These are phyloP conservation scores for Spinibarbus caldwelli DNA, from an alignment of 2,797 vertebrate species.

Conservation along the genomic window DNA sequence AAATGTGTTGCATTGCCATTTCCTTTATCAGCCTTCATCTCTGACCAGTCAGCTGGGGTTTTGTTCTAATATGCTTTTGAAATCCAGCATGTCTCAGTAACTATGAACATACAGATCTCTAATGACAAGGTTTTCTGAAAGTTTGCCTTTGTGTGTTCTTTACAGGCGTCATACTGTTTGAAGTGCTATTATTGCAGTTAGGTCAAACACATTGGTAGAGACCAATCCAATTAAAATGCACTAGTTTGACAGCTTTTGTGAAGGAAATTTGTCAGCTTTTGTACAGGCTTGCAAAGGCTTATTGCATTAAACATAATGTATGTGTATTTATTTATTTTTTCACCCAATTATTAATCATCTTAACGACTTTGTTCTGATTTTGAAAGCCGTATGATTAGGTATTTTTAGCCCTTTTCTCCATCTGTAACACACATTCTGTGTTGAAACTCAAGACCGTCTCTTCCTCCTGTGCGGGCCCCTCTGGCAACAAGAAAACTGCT, in stretches of 20 bases:
- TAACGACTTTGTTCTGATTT: background rate
- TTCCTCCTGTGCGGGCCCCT: slow-evolving; percentile 57
- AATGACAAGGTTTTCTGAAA: slow-evolving; percentile 16
- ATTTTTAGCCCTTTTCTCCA: slow-evolving; percentile 57
- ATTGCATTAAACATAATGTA: background rate
- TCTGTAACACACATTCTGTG: slow-evolving; percentile 25
- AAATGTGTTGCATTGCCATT: slow-evolving; percentile 22
- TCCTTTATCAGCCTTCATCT: slow-evolving; percentile 23
- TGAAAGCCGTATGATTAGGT: background rate
- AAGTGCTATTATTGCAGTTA: slow-evolving; percentile 7
- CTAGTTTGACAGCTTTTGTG: slow-evolving; percentile 46
- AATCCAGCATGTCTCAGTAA: background rate
- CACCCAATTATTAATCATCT: background rate
- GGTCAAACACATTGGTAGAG: slow-evolving; percentile 27
- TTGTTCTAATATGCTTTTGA: slow-evolving; percentile 21
- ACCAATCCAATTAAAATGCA: slow-evolving; percentile 34
- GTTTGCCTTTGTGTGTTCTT: slow-evolving; percentile 1
- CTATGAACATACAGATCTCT: background rate
- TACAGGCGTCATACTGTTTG: background rate
- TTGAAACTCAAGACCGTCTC: slow-evolving; percentile 58
- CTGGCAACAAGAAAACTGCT: slow-evolving; percentile 70
- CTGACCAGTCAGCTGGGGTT: slow-evolving; percentile 1
- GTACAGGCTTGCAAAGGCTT: background rate
- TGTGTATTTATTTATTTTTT: background rate
- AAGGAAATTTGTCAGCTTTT: too few species aligned